Conservation (phyloP, 1,140 invertebrate genomes). For the Cydia fagiglandana region DNA sequence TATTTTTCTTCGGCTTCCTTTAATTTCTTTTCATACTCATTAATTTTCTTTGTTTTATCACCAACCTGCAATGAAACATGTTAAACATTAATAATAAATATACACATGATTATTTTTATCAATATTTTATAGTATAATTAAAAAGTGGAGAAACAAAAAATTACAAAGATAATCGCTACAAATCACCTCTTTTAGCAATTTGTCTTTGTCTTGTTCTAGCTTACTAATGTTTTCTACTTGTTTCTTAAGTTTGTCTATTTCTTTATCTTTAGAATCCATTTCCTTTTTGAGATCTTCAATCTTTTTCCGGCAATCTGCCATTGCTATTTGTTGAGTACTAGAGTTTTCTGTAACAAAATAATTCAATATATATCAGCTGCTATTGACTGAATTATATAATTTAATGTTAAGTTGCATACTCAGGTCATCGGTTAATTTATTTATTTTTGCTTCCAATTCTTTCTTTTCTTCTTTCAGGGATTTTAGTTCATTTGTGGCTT, state of each 20-base stretch:
- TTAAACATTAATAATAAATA: neutral
- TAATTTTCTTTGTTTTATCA: slow-evolving; percentile 80
- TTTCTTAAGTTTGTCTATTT: slow-evolving; percentile 81
- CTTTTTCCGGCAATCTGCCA: slow-evolving; percentile 78
- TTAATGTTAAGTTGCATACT: slow-evolving; percentile 58
- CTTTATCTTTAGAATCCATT: slow-evolving; percentile 79
- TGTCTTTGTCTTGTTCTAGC: slow-evolving; percentile 77
- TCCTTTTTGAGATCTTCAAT: slow-evolving; percentile 80
- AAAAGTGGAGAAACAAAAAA: neutral
- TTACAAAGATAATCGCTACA: neutral
- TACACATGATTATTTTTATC: slow-evolving; percentile 16
- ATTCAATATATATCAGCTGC: slow-evolving; percentile 35
- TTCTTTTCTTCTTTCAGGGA: slow-evolving; percentile 79
- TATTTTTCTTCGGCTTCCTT: slow-evolving; percentile 82
- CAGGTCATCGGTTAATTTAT: slow-evolving; percentile 79
- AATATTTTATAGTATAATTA: neutral
- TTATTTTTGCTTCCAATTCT: slow-evolving; percentile 80
- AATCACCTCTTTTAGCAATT: slow-evolving; percentile 76
- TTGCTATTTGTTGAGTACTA: slow-evolving; percentile 74
- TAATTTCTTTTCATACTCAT: slow-evolving; percentile 80
- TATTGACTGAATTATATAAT: slow-evolving; percentile 9
- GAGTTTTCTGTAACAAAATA: slow-evolving; percentile 67
- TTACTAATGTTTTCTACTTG: slow-evolving; percentile 75
- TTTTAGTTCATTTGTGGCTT: slow-evolving; percentile 60
- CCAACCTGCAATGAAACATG: slow-evolving; percentile 69